phyloP scores from a whole-genome alignment of 1,140 invertebrate genomes.

The Dreissena rostriformis region DNA sequence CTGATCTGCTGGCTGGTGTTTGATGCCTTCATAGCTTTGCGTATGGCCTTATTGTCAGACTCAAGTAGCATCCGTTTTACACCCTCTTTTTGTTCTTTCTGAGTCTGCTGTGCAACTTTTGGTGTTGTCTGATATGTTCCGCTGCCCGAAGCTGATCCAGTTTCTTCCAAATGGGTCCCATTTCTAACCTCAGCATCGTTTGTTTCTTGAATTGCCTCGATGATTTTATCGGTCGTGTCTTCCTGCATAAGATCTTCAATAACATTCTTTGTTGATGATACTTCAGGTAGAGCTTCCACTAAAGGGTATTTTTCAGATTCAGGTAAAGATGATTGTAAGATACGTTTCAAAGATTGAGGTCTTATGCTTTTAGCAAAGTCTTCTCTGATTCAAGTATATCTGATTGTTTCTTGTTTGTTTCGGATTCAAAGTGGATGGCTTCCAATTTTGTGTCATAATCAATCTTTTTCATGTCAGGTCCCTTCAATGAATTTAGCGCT shows the following conservation, averaged over 20 bases:
- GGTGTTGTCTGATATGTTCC: neutral
- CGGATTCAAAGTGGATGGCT: no score
- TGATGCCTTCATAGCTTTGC: conserved; percentile 2
- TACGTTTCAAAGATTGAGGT: no score
- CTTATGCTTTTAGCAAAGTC: no score
- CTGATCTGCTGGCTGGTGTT: neutral
- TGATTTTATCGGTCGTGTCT: neutral
- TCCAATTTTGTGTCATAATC: no score
- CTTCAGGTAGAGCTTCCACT: neutral
- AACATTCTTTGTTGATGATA: neutral
- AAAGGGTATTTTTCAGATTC: no score
- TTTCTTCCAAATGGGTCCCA: neutral
- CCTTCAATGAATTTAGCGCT: no score
- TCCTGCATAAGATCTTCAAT: neutral
- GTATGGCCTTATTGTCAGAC: conserved; percentile 25
- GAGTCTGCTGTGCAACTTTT: neutral
- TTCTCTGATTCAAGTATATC: no score
- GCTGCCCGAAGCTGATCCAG: neutral
- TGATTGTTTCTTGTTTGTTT: no score
- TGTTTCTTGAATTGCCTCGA: neutral
- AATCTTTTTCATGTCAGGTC: no score
- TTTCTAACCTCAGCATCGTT: neutral
- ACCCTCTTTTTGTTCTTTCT: conserved; percentile 10
- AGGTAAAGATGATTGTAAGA: no score
- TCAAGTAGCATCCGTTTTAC: conserved; percentile 29